Evolutionary conservation across 2,113 vertebrate species (phyloP), one percentile per base, ranked within the genome.

Genomic region (Diphyllodes magnificus): DNA sequence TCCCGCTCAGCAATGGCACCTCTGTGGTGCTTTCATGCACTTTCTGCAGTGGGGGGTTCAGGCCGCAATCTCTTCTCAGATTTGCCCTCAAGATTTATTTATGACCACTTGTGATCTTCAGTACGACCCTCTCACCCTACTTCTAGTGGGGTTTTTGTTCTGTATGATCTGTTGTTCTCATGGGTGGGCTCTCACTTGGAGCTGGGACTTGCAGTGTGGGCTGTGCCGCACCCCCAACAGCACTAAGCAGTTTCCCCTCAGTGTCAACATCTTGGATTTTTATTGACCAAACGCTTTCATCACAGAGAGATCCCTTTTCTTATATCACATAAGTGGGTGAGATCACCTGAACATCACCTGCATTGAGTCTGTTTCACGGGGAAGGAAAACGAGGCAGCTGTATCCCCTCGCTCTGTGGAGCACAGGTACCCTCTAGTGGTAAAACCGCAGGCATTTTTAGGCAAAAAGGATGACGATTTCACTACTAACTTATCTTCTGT

Each of bases 351-450:
- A 22, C 47, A 37, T 15, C 51, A 11, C 30, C 53, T 33, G 53
- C n/a, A 7, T 1, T 7, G 40, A 22, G 11, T 19, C 57, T 10
- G 10, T 77, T 68, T 44, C n/a, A 3, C 1, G 9, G 49, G 44
- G 30, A 88, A 56, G 37, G 22, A 13, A 35, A 53, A 15, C 2
- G 7, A 56, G 37, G 1, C 9, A 30, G 28, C 27, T 2, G 15
- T 3, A 30, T 33, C 8, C 8, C 22, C 35, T 64, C 30, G 5
- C 35, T 94, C 49, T 56, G 0, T 57, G 82, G 95, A 84, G 53
- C 63, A 53, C 50, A 0, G 69, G 1, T 83, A 75, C 97, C 95
- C 92, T 94, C 96, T 88, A 94, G 95, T 93, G 97, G 96, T 53
- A 65, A 92, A 82, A 83, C 22, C 1, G 5, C 37, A 39, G 19